Base-by-base conservation (phyloP, 2,113 vertebrate species). In the Boulengeromyrus knoepffleri region DNA sequence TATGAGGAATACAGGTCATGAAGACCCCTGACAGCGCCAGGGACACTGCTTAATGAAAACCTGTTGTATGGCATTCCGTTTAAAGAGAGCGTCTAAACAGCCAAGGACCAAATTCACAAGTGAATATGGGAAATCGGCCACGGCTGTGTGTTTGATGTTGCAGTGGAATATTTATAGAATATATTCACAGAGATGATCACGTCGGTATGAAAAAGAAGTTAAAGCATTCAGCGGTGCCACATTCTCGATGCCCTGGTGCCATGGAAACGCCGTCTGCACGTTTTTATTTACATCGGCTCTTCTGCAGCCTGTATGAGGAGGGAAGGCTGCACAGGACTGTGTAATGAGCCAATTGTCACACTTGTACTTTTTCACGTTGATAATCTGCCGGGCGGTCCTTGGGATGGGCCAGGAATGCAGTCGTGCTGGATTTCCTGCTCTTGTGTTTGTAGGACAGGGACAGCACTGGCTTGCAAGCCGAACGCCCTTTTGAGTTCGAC, bases 351-450 rank as follows among this genome's bases (percentile, higher is more conserved):
- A 74, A 45, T 31, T 19, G 19, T 19, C 50, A 31, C 52, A 56
- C 50, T 56, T 27, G 56, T 45, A 58, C 58, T 42, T 31, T 52
- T 83, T n/a, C 15, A 15, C 12, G n/a, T 77, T 77, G 80, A 74
- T 42, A n/a, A 47, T 74, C 58, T 7, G 3, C n/a, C 5, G 49
- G 88, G 36, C 31, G 24, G 87, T 45, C 13, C 53, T 15, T 3
- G 21, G 52, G 80, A 58, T 53, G 77, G 89, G 77, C 49, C 52
- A 7, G 50, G 77, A 53, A 52, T 89, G 47, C 24, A 49, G 89
- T 46, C 62, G 21, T 45, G 50, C 47, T 89, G 66, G 66, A 80
- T 80, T 56, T 88, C 77, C 88, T 50, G 88, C 70, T 80, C 47
- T 24, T 13, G 45, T 62, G 53, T 27, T 24, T 21, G n/a, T 45